Evolutionary conservation across 2,888 invertebrate genomes (phyloP).

Genomic region (Sarcophaga subvicina): DNA sequence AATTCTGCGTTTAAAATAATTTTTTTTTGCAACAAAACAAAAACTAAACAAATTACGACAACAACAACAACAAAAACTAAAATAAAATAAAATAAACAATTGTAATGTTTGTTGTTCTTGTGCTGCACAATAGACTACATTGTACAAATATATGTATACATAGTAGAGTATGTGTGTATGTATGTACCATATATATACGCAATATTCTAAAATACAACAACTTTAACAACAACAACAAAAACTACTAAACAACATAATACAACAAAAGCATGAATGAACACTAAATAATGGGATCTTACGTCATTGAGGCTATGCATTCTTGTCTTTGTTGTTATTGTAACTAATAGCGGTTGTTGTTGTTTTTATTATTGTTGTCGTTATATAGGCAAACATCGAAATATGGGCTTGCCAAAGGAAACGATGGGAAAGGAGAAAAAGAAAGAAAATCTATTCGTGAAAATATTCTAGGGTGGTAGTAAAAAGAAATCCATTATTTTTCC

Average conservation of each 20-base stretch:
- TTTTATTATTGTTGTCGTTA: conserved; percentile 5
- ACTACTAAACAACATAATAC: background rate
- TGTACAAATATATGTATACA: conserved; percentile 20
- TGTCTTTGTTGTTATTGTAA: background rate
- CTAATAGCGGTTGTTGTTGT: background rate
- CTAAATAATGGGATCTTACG: conserved; percentile 42
- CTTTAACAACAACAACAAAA: background rate
- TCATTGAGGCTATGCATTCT: conserved; percentile 52
- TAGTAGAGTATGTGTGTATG: background rate
- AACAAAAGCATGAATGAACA: conserved; percentile 39
- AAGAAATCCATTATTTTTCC: no score
- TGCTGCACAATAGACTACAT: conserved; percentile 47
- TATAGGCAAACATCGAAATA: background rate
- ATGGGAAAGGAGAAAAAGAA: background rate
- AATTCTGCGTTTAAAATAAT: conserved; percentile 38
- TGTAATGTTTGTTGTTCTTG: conserved; percentile 10
- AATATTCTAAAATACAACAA: conserved; percentile 31
- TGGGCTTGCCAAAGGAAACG: background rate
- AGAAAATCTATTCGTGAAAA: background rate
- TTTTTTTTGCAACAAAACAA: conserved; percentile 23
- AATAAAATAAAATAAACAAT: background rate
- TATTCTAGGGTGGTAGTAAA: no score
- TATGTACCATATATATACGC: no score
- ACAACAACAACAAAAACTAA: conserved; percentile 43
- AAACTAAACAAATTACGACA: background rate